A percentile compares a stretch with the other conserved stretches of the same genome.
phyloP scores from a whole-genome alignment of 2,888 invertebrate genomes.

The Scelioninae gen. 1 region DNA sequence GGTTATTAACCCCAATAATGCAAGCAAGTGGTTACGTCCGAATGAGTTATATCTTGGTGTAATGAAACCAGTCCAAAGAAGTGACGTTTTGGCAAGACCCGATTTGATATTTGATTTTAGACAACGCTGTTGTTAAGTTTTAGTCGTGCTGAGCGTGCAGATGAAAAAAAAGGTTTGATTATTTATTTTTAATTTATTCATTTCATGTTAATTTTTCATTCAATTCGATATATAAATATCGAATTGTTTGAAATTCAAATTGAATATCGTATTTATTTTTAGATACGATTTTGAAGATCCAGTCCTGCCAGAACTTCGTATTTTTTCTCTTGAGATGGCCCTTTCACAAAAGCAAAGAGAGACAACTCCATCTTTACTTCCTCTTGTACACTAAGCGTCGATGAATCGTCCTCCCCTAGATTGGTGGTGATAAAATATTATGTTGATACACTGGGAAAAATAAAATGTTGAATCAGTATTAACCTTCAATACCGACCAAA shows the following conservation, averaged over 20 bases:
- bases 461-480: too few species aligned
- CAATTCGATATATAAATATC: neutral
- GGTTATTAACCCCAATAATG: slow-evolving; percentile 63
- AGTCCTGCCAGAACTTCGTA: neutral
- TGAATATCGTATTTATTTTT: too few species aligned
- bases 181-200: neutral
- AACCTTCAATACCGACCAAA: too few species aligned
- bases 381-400: too few species aligned
- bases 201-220: neutral
- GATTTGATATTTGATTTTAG: neutral
- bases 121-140: slow-evolving; percentile 2
- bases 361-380: neutral
- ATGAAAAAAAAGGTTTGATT: slow-evolving; percentile 10
- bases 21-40: slow-evolving; percentile 9
- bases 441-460: too few species aligned
- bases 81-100: neutral
- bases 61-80: neutral
- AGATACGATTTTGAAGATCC: slow-evolving; percentile 19
- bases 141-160: neutral
- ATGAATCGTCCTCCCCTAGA: too few species aligned
- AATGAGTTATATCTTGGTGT: slow-evolving; percentile 7
- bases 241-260: too few species aligned
- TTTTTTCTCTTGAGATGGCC: slow-evolving; percentile 4
- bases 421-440: too few species aligned
- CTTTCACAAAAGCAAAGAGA: slow-evolving; percentile 36